Evolutionary conservation across 1,140 invertebrate genomes (phyloP), one percentile per base, ranked within the genome.

Genomic region (Hylaeus volcanicus): DNA sequence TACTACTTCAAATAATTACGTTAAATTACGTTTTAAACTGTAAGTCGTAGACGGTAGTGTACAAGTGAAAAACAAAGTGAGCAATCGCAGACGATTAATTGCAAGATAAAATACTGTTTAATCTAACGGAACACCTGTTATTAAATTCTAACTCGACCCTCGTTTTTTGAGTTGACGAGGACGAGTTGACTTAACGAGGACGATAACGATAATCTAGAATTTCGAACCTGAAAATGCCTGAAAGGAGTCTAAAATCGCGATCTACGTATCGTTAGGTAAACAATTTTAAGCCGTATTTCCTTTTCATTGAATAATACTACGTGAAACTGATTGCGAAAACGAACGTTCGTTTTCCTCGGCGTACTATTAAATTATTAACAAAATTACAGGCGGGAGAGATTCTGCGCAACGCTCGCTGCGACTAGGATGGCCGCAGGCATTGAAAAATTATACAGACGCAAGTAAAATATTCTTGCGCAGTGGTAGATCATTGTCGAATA

Each of bases 401-500:
- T 41, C 4, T 39, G 14, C 43, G 70, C 70, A 79, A 74, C 43
- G 51, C 48, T 14, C 12, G 26, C 48, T 71, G 45, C 48, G 51
- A 43, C n/a, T 72, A 72, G 58, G 58, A 61, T 58, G 41, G 8
- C 26, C 26, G 55, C 37, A 45, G 45, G 5, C 11, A 71, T 78
- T 71, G 66, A 43, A 37, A 78, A 63, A 78, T 71, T 14, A 41
- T 2, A 43, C 39, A 14, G 37, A 51, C 26, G n/a, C 2, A 15
- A 51, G 1, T 26, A 15, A 48, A 56, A 26, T 14, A 60, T 48
- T 58, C 15, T 2, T 15, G 43, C 9, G 11, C 6, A 12, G 8
- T 14, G 26, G 2, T 5, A 48, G 12, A 53, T 1, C 15, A 51
- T 51, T 51, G 2, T 51, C 8, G 9, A 51, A 51, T 8, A 51